Evolutionary conservation across 2,797 vertebrate species (phyloP).

Genomic region (Cossypha niveicapilla): DNA sequence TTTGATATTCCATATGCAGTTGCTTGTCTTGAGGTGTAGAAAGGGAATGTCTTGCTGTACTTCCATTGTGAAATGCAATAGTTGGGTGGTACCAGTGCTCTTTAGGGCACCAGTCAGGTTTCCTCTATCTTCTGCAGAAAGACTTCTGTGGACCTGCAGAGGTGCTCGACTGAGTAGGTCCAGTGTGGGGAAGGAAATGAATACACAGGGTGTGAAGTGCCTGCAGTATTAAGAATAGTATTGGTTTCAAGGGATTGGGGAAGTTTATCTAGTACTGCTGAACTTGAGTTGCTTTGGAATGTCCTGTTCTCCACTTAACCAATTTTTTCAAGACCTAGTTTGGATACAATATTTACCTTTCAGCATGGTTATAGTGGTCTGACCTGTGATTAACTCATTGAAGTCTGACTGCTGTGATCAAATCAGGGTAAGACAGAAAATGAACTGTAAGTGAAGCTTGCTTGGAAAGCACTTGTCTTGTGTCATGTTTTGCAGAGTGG

Average conservation of each 20-base stretch:
- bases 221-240: conserved; percentile 2
- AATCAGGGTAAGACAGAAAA: background rate
- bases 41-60: background rate
- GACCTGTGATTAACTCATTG: background rate
- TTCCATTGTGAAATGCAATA: background rate
- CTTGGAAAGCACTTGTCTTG: background rate
- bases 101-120: background rate
- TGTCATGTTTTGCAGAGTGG: background rate
- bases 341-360: background rate
- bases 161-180: background rate
- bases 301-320: background rate
- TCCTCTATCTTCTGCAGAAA: background rate
- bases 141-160: background rate
- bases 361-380: background rate
- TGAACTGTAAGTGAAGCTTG: background rate
- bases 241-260: background rate
- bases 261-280: background rate
- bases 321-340: background rate
- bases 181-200: background rate
- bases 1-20: background rate
- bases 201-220: background rate
- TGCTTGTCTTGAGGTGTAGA: background rate
- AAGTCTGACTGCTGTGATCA: background rate
- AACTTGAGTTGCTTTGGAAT: background rate
- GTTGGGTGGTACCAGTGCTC: background rate